phyloP scores from a whole-genome alignment of 2,888 invertebrate genomes.

The Dryococelus australis region DNA sequence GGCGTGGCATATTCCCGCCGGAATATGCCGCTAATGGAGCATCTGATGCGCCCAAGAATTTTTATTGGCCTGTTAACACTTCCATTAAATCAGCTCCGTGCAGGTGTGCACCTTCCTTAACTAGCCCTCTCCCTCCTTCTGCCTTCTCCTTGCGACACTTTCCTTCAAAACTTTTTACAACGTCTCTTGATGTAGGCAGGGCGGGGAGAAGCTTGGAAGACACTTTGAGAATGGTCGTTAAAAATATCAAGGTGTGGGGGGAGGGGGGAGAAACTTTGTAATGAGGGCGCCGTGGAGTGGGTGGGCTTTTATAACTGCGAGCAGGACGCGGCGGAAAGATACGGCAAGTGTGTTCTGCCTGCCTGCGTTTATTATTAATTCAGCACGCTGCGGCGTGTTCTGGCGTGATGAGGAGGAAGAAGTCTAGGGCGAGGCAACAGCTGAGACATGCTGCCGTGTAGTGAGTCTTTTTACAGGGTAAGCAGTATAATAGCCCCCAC shows the following conservation, averaged over 20 bases:
- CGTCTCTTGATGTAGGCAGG: neutral
- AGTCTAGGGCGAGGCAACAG: too few species aligned
- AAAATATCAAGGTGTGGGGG: neutral
- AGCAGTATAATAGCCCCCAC: too few species aligned
- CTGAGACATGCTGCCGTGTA: too few species aligned
- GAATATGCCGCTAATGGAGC: neutral
- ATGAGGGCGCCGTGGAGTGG: neutral
- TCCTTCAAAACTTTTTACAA: neutral
- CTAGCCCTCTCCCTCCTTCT: neutral
- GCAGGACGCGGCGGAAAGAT: too few species aligned
- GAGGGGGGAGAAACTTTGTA: neutral
- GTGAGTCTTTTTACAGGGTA: too few species aligned
- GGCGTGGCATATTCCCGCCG: neutral
- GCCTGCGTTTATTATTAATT: too few species aligned
- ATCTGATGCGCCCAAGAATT: neutral
- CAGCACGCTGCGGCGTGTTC: too few species aligned
- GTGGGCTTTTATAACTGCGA: neutral
- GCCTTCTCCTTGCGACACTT: neutral
- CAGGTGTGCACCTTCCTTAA: neutral
- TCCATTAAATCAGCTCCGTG: neutral
- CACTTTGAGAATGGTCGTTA: slow-evolving; percentile 3
- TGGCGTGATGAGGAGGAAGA: too few species aligned
- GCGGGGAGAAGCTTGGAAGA: neutral
- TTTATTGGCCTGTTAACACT: neutral
- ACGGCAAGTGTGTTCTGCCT: too few species aligned